Percentiles rank a stretch among this genome's conserved stretches.
Evolutionary conservation across 2,888 invertebrate species (phyloP).

Genomic region (Lamproptera curius): DNA sequence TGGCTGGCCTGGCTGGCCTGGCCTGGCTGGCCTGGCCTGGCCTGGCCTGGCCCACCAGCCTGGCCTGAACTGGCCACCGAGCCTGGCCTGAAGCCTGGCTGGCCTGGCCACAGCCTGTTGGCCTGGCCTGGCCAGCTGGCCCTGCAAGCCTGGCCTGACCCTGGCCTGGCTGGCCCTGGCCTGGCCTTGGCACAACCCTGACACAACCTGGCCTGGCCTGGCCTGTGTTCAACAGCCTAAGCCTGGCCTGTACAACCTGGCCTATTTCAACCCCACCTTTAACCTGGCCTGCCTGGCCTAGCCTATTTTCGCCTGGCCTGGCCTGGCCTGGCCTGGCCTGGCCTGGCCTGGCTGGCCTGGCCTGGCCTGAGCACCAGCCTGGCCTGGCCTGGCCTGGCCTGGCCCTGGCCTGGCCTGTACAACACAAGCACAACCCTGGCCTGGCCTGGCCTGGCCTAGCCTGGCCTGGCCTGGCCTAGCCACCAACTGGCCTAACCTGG

Average conservation of each 20-base stretch:
- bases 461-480: constrained; percentile 17
- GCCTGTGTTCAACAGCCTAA: constrained; percentile 2
- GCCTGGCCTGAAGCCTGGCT: too few relatives aligned
- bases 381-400: constrained; percentile 14
- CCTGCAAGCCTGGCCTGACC: constrained; percentile 15
- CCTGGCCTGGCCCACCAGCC: background rate
- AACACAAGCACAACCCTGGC: constrained; percentile 16
- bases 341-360: too few relatives aligned
- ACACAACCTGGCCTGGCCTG: constrained; percentile 18
- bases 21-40: background rate
- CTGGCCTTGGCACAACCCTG: constrained; percentile 6
- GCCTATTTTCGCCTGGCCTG: constrained; percentile 9
- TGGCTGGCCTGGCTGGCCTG: too few relatives aligned
- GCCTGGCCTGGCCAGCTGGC: constrained; percentile 4
- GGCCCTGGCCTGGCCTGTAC: too few relatives aligned
- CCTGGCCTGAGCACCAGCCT: too few relatives aligned
- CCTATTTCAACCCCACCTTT: too few relatives aligned
- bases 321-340: background rate
- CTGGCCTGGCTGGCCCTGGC: constrained; percentile 11
- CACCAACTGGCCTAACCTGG: constrained; percentile 9
- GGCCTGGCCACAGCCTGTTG: too few relatives aligned
- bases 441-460: constrained; percentile 19
- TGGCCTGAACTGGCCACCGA: constrained; percentile 19
- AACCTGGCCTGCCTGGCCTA: constrained; percentile 10
- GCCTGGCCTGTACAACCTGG: constrained; percentile 16